These are phyloP conservation scores for Lasius platythorax DNA, from an alignment of 2,888 invertebrate genomes.

Conservation along the genomic window DNA sequence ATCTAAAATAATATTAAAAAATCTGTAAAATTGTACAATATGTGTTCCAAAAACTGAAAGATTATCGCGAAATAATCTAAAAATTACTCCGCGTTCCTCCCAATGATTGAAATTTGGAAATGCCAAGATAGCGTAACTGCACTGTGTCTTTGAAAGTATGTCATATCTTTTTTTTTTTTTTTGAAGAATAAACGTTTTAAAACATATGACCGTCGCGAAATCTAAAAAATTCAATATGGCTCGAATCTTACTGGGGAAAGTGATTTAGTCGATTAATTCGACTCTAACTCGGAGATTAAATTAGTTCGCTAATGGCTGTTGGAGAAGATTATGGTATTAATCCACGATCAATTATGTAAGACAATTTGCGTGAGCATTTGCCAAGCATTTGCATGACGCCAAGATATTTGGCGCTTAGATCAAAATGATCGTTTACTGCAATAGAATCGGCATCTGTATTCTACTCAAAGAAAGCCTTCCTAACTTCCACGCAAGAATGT, in stretches of 20 bases:
- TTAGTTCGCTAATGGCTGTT: slow-evolving; percentile 30
- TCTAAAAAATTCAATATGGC: not conserved
- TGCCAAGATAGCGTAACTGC: not conserved
- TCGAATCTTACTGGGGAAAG: not conserved
- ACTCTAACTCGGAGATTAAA: slow-evolving; percentile 39
- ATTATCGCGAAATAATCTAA: not conserved
- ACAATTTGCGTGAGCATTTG: slow-evolving; percentile 40
- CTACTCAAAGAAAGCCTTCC: not conserved
- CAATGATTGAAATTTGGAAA: not conserved
- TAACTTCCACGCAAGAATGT: not conserved
- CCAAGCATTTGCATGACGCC: slow-evolving; percentile 34
- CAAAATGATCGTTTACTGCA: not conserved
- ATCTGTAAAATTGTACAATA: not conserved
- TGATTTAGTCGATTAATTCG: slow-evolving; percentile 34
- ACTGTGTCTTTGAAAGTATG: not conserved
- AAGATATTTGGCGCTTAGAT: slow-evolving; percentile 24
- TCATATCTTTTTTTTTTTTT: not conserved
- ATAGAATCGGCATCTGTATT: not conserved
- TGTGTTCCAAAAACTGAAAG: not conserved
- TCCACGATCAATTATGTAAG: slow-evolving; percentile 40
- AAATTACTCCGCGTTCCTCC: not conserved
- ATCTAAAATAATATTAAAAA: not conserved
- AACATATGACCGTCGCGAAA: not conserved
- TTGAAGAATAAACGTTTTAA: not conserved
- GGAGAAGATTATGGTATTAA: slow-evolving; percentile 36